Percentiles rank a stretch among this genome's conserved stretches.
These are phyloP conservation scores for Pocillopora verrucosa DNA, from an alignment of 64 coral and sea anemone species.

Conservation along the genomic window DNA sequence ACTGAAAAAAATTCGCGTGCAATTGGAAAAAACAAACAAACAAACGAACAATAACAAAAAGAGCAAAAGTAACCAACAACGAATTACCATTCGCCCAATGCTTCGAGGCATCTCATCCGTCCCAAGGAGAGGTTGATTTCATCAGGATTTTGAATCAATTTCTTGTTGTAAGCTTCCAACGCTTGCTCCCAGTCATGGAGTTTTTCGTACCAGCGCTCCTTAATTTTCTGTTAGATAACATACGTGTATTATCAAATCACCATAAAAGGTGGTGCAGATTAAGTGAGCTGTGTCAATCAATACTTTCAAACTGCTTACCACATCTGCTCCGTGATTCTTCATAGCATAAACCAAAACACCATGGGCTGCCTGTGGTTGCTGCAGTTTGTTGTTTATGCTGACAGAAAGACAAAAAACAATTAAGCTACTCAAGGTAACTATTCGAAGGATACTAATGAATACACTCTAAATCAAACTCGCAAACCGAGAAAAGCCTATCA, in stretches of 20 bases:
- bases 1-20: too few species aligned
- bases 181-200: slow-evolving; percentile 98
- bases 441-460: too few species aligned
- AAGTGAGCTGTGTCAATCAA: background rate
- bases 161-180: slow-evolving; percentile 93
- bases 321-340: slow-evolving; percentile 90
- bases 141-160: slow-evolving; percentile 83
- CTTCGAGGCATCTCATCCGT: slow-evolving; percentile 96
- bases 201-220: slow-evolving; percentile 98
- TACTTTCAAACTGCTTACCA: slow-evolving; percentile 44
- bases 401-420: background rate
- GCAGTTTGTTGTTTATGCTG: slow-evolving; percentile 84
- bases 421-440: too few species aligned
- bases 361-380: slow-evolving; percentile 94
- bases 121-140: slow-evolving; percentile 78
- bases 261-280: background rate
- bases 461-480: too few species aligned
- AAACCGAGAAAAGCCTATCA: too few species aligned
- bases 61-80: background rate
- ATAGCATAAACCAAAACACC: slow-evolving; percentile 90
- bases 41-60: background rate
- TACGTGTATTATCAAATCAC: background rate
- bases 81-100: slow-evolving; percentile 91
- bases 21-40: background rate
- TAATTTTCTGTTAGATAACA: slow-evolving; percentile 74